Conservation (phyloP, 2,113 vertebrate genomes). For the Lethenteron camtschaticum region DNA sequence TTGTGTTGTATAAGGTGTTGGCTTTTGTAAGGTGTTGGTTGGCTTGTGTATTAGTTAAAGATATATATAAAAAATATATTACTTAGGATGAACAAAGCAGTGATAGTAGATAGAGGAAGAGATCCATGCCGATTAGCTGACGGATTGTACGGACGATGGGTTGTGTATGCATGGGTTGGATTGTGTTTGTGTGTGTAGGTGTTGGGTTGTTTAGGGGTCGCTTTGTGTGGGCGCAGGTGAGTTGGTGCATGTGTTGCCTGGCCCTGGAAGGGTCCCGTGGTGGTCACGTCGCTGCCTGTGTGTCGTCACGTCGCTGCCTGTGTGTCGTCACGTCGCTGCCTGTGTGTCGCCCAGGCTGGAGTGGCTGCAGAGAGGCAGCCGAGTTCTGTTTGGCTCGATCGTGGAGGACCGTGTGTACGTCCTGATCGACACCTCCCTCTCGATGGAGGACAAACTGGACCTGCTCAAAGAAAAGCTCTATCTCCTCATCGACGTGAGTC, state of each 20-base stretch:
- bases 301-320: slow-evolving; percentile 6
- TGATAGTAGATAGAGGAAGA: no score
- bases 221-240: background rate
- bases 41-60: no score
- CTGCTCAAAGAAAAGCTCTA: slow-evolving; percentile 34
- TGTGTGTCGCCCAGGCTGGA: slow-evolving; percentile 22
- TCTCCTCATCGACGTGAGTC: slow-evolving; percentile 29
- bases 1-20: no score
- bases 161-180: no score
- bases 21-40: no score
- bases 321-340: background rate
- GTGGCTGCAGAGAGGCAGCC: slow-evolving; percentile 32
- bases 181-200: background rate
- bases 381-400: slow-evolving; percentile 32
- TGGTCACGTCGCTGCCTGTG: background rate
- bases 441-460: slow-evolving; percentile 35
- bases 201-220: background rate
- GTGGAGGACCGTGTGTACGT: slow-evolving; percentile 24
- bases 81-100: no score
- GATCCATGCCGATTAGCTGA: no score
- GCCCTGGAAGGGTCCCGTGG: background rate
- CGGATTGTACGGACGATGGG: no score
- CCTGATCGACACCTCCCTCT: slow-evolving; percentile 39
- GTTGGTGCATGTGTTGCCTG: background rate
- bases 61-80: no score